Evolutionary conservation across 2,888 invertebrate genomes (phyloP).

Genomic region (Caenorhabditis drosophilae): DNA sequence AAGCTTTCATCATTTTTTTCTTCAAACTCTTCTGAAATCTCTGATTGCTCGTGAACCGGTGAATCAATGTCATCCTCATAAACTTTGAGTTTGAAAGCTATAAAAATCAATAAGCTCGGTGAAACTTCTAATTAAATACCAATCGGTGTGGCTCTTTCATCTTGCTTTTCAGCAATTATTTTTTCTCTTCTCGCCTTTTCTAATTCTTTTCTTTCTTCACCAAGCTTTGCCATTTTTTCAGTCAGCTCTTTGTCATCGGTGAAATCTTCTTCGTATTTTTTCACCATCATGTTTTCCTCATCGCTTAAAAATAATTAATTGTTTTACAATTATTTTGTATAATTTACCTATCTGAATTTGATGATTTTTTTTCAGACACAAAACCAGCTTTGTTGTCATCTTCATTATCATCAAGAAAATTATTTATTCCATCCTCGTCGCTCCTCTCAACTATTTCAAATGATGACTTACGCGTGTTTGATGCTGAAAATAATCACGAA

Average conservation of each 20-base stretch:
- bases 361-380: no score
- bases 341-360: constrained; percentile 25
- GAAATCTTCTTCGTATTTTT: constrained; percentile 62
- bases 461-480: constrained; percentile 24
- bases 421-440: constrained; percentile 35
- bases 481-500: constrained; percentile 4
- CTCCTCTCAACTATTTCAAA: constrained; percentile 43
- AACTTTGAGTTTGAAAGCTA: constrained; percentile 27
- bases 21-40: background rate
- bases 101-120: constrained; percentile 1
- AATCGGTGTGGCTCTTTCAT: constrained; percentile 31
- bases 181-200: no score
- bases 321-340: background rate
- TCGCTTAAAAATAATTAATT: constrained; percentile 28
- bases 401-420: constrained; percentile 39
- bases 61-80: constrained; percentile 28
- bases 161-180: constrained; percentile 1
- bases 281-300: constrained; percentile 57
- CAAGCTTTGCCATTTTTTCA: constrained; percentile 37
- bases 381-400: no score
- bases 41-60: constrained; percentile 8
- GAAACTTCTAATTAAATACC: constrained; percentile 1
- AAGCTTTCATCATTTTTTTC: background rate
- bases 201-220: constrained; percentile 27
- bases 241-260: constrained; percentile 51